phyloP scores from a whole-genome alignment of 2,113 vertebrate species.

The Sitta europaea region DNA sequence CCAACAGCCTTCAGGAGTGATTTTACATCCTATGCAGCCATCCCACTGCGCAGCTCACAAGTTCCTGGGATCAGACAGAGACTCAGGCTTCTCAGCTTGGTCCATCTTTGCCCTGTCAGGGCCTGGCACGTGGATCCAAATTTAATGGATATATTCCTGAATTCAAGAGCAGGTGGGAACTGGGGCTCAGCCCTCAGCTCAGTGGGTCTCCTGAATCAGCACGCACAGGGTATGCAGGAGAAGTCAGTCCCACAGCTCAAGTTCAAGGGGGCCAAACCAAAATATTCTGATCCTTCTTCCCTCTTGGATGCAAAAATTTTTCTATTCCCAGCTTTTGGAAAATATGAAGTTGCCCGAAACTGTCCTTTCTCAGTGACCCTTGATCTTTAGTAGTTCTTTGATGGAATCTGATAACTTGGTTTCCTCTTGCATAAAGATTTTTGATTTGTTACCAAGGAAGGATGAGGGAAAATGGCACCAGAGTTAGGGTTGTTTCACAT shows the following conservation, averaged over 20 bases:
- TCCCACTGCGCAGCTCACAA: not conserved
- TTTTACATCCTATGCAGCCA: not conserved
- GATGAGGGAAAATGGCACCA: not conserved
- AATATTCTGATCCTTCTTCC: not conserved
- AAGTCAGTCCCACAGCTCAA: not conserved
- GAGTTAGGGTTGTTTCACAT: not conserved
- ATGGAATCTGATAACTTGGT: not conserved
- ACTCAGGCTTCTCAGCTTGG: not conserved
- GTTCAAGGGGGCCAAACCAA: not conserved
- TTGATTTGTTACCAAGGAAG: not conserved
- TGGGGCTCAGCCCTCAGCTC: not conserved
- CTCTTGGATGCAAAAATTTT: not conserved
- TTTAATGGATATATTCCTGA: not conserved
- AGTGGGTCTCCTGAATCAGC: not conserved
- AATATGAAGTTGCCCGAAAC: not conserved
- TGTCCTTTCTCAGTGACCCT: not conserved
- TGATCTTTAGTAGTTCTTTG: not conserved
- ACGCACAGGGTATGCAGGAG: fast-evolving
- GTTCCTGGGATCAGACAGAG: not conserved
- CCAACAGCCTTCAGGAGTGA: not conserved
- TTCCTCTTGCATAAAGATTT: not conserved
- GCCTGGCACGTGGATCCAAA: not conserved
- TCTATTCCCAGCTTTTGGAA: not conserved
- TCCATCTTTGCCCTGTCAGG: not conserved
- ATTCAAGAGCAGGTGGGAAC: not conserved